phyloP scores from a whole-genome alignment of 2,113 vertebrate genomes.

The Tupaia chinensis region DNA sequence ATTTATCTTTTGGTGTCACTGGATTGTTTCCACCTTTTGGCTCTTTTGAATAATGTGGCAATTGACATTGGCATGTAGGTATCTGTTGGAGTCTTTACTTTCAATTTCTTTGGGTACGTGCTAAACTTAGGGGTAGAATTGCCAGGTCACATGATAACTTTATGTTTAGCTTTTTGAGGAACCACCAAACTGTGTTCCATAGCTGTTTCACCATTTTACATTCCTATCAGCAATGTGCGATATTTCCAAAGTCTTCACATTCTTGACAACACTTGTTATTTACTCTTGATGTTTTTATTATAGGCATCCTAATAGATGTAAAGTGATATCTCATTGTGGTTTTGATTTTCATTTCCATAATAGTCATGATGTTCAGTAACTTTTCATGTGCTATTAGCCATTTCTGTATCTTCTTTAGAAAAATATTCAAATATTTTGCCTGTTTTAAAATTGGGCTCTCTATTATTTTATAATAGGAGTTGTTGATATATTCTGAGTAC shows the following conservation, averaged over 20 bases:
- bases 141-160: background rate
- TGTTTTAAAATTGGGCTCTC: background rate
- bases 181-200: background rate
- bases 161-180: background rate
- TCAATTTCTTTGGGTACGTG: background rate
- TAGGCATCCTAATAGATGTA: background rate
- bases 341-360: background rate
- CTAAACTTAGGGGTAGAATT: background rate
- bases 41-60: background rate
- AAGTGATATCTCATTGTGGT: background rate
- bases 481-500: background rate
- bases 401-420: background rate
- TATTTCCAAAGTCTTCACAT: background rate
- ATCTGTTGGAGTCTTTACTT: background rate
- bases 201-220: background rate
- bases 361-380: background rate
- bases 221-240: background rate
- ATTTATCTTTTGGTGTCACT: background rate
- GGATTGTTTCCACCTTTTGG: background rate
- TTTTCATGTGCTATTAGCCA: background rate
- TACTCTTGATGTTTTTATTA: background rate
- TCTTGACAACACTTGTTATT: background rate
- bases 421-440: background rate
- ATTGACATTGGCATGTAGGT: background rate
- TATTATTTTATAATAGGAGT: background rate